Evolutionary conservation across 2,113 vertebrate species (phyloP), one percentile per base, ranked within the genome.

Genomic region (Tetraodon nigroviridis): DNA sequence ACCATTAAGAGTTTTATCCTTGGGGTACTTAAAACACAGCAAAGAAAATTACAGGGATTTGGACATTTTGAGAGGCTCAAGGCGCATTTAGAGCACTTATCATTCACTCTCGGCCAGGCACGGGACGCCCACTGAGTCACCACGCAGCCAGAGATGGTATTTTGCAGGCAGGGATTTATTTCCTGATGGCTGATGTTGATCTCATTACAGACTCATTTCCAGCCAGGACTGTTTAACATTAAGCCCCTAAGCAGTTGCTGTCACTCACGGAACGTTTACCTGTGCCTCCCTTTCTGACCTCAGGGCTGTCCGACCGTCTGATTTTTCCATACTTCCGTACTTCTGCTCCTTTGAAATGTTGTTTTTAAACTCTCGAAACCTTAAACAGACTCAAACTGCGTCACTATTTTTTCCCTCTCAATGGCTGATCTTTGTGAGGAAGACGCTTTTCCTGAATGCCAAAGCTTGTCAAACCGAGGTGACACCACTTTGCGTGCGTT

Each of bases 1-100:
- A 84, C 84, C 79, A 85, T 89, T 88, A 87, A 78, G 83, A 82
- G 75, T 82, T 84, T 86, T 81, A 87, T 81, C 76, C 78, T 64
- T 11, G 21, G 47, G 46, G 70, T 84, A 83, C 80, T 88, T 85
- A 85, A 85, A 87, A 88, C 83, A 85, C 58, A 83, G 83, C 79
- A 79, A 68, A 75, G 62, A 73, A 86, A 82, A 89, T 88, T 84
- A 80, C 52, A 69, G 70, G 83, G 86, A 86, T 87, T 89, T 86
- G 75, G 71, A 66, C 76, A 76, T 69, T 86, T 78, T 75, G 51
- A 84, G 64, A 49, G 76, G 69, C 84, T 87, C 81, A 81, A 79
- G 76, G 79, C 84, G 80, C 67, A 69, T 55, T 86, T 81, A 64
- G 59, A 82, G 79, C 81, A 85, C 78, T 84, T 78, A 82, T 81